Conservation (phyloP, 1,140 invertebrate species). For the Atta texana region DNA sequence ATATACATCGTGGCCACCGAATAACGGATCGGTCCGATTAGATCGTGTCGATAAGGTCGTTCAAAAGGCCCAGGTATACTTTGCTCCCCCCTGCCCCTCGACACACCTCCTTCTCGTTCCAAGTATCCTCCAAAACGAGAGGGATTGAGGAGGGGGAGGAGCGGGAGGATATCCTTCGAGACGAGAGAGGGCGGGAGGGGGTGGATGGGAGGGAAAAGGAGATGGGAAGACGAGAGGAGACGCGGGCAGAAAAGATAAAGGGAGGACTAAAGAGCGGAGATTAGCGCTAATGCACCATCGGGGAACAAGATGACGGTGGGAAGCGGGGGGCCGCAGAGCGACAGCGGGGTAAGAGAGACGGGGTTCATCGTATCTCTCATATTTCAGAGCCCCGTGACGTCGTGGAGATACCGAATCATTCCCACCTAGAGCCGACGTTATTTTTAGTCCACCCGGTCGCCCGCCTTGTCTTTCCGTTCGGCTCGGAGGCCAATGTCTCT, state of each 20-base stretch:
- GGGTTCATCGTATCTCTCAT: constrained; percentile 86
- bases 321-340: neutral
- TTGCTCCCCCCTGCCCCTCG: neutral
- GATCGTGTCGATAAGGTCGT: constrained; percentile 79
- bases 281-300: constrained; percentile 87
- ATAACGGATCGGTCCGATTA: constrained; percentile 85
- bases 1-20: constrained; percentile 71
- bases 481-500: neutral
- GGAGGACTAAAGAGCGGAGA: constrained; percentile 86
- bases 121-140: constrained; percentile 30
- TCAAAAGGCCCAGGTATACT: constrained; percentile 57
- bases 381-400: constrained; percentile 86
- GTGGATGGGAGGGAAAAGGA: neutral
- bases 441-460: constrained; percentile 78
- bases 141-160: neutral
- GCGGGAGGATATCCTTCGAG: constrained; percentile 4
- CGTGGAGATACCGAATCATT: constrained; percentile 85
- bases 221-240: constrained; percentile 67
- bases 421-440: constrained; percentile 82
- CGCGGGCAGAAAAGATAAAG: constrained; percentile 83
- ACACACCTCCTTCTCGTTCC: neutral
- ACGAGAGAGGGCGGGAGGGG: constrained; percentile 24
- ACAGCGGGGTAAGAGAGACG: constrained; percentile 71
- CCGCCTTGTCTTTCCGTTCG: neutral
- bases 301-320: constrained; percentile 79